These are phyloP conservation scores for Anniella stebbinsi DNA, from an alignment of 2,797 vertebrate species.

Conservation along the genomic window DNA sequence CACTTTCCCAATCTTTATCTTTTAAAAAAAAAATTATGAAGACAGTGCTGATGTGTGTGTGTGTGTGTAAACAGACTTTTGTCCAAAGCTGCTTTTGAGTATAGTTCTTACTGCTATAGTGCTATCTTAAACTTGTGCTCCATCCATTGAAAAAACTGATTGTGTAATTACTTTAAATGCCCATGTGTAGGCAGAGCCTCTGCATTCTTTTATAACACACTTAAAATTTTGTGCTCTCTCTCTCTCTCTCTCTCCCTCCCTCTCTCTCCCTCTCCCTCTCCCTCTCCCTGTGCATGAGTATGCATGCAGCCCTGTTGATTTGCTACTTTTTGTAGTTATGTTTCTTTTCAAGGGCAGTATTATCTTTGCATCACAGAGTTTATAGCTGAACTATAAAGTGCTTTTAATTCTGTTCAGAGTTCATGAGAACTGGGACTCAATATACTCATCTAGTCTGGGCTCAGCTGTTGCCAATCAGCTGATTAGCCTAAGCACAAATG, in stretches of 20 bases:
- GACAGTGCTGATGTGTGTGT: not conserved
- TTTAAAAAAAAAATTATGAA: no score
- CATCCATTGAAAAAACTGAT: no score
- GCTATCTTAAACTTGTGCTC: not conserved
- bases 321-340: not conserved
- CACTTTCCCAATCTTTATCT: not conserved
- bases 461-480: slow-evolving; percentile 4
- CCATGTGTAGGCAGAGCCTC: not conserved
- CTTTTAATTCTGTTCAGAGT: slow-evolving; percentile 13
- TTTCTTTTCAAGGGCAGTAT: not conserved
- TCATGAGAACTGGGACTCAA: slow-evolving; percentile 8
- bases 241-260: no score
- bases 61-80: not conserved
- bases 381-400: slow-evolving; percentile 17
- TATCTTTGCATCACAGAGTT: not conserved
- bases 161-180: not conserved
- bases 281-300: no score
- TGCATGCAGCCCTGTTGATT: not conserved
- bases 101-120: not conserved
- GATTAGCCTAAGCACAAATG: not conserved
- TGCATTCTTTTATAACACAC: not conserved
- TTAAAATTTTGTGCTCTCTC: not conserved
- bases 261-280: no score
- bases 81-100: not conserved
- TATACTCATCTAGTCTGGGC: not conserved